Base-by-base conservation (phyloP, 2,113 vertebrate species). In the Excalfactoria chinensis region DNA sequence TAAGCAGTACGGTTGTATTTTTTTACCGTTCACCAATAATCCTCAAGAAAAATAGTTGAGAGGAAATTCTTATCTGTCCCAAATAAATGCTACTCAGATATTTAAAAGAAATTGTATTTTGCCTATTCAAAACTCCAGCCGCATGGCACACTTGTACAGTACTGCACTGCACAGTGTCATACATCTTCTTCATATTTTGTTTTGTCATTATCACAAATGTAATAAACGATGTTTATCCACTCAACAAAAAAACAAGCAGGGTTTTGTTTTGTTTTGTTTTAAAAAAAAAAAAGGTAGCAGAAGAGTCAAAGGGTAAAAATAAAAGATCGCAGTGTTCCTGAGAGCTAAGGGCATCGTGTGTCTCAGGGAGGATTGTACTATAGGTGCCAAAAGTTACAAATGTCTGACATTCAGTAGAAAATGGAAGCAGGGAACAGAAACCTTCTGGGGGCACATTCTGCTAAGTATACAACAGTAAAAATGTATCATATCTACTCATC, bases 311-410 rank as follows among this genome's bases (percentile, higher is more conserved):
- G 14, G 46, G 30, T 92, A 72, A 75, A 94, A 90, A 86, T 70
- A 88, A 93, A 85, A 75, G 49, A 43, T 48, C 66, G 16, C 77
- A 55, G 21, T 90, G 70, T 88, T 94, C 79, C 92, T 76, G 78
- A 94, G 63, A 96, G 46, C 63, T 89, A 19, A 74, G 40, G 70
- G 35, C 84, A 94, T 84, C 73, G 7, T 40, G 82, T 64, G 4
- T 95, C 94, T 95, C 71, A 88, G 93, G 51, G 51, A 91, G 48
- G 49, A 68, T 71, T 95, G 17, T 67, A 71, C 89, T 91, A 62
- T 82, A 80, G n/a, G 32, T 17, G n/a, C 14, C 40, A 84, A 49
- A 77, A 86, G 72, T 86, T 73, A 66, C 86, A 92, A 97, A 90
- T 74, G 25, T 94, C 88, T 91, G 79, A 35, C 76, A 77, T 89